Percentiles rank a stretch among this genome's conserved stretches.
Evolutionary conservation across 2,113 vertebrate species (phyloP).

Genomic region (Oxyruncus cristatus): DNA sequence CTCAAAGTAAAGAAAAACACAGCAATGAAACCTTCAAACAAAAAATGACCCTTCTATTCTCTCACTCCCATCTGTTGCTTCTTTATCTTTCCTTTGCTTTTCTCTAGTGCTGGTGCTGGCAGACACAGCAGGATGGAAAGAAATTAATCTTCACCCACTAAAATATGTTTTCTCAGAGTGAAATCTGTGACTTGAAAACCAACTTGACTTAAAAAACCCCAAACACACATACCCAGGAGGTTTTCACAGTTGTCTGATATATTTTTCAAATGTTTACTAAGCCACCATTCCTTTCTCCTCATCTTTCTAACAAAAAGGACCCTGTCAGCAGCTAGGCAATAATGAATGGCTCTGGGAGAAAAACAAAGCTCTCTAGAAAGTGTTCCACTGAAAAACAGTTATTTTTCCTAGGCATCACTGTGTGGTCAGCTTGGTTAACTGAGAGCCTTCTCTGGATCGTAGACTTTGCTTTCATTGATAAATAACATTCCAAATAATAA

Average conservation of each 20-base stretch:
- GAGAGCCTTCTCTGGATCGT: accelerated
- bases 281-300: not conserved
- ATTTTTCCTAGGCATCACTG: not conserved
- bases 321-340: not conserved
- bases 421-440: not conserved
- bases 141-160: constrained; percentile 54
- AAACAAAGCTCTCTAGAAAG: not conserved
- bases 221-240: not conserved
- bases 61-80: not conserved
- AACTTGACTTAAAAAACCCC: not conserved
- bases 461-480: not conserved
- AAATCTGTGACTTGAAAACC: constrained; percentile 29
- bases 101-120: not conserved
- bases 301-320: not conserved
- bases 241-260: constrained; percentile 6
- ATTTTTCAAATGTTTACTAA: constrained; percentile 17
- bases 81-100: constrained; percentile 12
- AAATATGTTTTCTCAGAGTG: constrained; percentile 30
- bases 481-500: not conserved
- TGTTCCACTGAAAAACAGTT: not conserved
- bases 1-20: not conserved
- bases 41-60: constrained; percentile 8
- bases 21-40: not conserved
- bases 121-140: not conserved
- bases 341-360: not conserved